These are phyloP conservation scores for Ambastaia sidthimunki DNA, from an alignment of 2,797 vertebrate species.

Conservation along the genomic window DNA sequence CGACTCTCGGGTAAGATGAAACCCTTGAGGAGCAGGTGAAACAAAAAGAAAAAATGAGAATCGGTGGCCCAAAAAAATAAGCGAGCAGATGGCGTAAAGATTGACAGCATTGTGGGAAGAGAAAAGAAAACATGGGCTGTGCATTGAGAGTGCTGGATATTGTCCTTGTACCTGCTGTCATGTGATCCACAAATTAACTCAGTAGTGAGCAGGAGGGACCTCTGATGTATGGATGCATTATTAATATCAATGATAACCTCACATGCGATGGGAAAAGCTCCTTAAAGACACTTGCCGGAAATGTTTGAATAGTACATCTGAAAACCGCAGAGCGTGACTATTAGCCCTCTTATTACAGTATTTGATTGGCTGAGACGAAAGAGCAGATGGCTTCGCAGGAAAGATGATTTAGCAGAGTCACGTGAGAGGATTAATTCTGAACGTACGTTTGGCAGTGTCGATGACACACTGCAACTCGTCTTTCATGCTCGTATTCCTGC, in stretches of 20 bases:
- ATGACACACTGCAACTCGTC: constrained; percentile 3
- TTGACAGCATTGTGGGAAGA: not conserved
- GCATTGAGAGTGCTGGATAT: not conserved
- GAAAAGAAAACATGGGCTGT: not conserved
- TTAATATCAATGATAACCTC: not conserved
- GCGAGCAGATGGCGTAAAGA: not conserved
- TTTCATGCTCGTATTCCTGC: constrained; percentile 7
- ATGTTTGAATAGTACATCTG: constrained; percentile 16
- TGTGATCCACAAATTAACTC: not conserved
- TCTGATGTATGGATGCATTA: not conserved
- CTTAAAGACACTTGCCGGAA: constrained; percentile 4
- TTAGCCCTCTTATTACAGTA: constrained; percentile 40
- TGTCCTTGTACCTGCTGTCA: not conserved
- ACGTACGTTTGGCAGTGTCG: constrained; percentile 19
- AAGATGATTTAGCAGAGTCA: constrained; percentile 41
- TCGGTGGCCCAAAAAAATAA: not conserved
- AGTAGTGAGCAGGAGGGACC: not conserved
- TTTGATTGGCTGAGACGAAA: constrained; percentile 39
- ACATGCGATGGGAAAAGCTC: not conserved
- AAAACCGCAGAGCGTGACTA: constrained; percentile 31
- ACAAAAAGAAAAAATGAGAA: constrained; percentile 14
- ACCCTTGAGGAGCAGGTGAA: constrained; percentile 3
- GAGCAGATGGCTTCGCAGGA: constrained; percentile 40
- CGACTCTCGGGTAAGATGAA: not conserved
- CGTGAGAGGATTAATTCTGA: constrained; percentile 43